phyloP scores from a whole-genome alignment of 2,888 invertebrate species.

The Ligdia adustata region DNA sequence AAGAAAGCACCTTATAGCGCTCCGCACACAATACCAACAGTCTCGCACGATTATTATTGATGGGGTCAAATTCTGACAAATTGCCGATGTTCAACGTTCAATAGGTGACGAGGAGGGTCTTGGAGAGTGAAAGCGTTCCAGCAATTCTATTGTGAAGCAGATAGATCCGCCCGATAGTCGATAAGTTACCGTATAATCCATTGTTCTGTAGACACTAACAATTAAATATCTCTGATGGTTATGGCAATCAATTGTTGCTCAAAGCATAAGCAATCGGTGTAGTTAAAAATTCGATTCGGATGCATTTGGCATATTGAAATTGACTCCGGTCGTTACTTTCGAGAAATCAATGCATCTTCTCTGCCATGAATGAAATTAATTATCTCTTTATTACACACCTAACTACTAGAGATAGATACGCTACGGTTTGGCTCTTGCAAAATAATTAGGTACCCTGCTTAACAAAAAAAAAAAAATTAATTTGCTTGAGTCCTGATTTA shows the following conservation, averaged over 20 bases:
- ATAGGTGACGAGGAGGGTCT: slow-evolving; percentile 38
- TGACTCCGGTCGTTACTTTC: slow-evolving; percentile 5
- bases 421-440: too few relatives aligned
- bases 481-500: too few relatives aligned
- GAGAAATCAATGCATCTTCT: slow-evolving; percentile 10
- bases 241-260: slow-evolving; percentile 40
- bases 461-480: too few relatives aligned
- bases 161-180: slow-evolving; percentile 60
- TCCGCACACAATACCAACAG: slow-evolving; percentile 40
- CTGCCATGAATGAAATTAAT: not conserved
- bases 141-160: slow-evolving; percentile 69
- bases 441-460: too few relatives aligned
- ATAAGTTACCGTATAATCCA: slow-evolving; percentile 60
- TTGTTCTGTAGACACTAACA: slow-evolving; percentile 63
- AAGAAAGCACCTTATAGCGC: slow-evolving; percentile 13
- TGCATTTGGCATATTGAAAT: slow-evolving; percentile 24
- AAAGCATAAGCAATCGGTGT: slow-evolving; percentile 30
- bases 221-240: slow-evolving; percentile 54
- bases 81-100: slow-evolving; percentile 44
- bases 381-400: too few relatives aligned
- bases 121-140: slow-evolving; percentile 58
- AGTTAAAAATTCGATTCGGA: slow-evolving; percentile 29
- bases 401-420: too few relatives aligned
- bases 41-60: slow-evolving; percentile 52
- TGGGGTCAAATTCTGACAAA: slow-evolving; percentile 62